Evolutionary conservation across 2,888 invertebrate species (phyloP).

Genomic region (Eristalis tenax): DNA sequence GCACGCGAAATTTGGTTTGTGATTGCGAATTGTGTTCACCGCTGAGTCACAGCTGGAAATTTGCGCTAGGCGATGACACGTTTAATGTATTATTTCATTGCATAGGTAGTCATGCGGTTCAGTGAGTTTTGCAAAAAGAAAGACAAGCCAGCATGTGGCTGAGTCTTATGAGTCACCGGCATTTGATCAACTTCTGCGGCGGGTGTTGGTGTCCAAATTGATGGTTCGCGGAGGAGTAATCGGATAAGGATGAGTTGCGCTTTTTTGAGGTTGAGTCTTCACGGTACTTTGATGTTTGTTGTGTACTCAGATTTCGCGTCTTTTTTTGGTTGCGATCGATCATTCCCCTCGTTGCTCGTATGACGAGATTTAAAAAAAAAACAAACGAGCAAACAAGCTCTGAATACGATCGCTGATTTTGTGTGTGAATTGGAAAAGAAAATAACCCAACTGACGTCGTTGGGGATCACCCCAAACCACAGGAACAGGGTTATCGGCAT

Average conservation of each 20-base stretch:
- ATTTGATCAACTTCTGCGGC: background rate
- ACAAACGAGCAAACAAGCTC: background rate
- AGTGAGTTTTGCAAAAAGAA: background rate
- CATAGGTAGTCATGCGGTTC: background rate
- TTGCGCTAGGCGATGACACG: slow-evolving; percentile 3
- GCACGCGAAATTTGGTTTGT: background rate
- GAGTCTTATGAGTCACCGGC: background rate
- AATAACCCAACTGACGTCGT: slow-evolving; percentile 9
- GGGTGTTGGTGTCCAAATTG: background rate
- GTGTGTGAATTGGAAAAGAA: background rate
- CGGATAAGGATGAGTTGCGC: too few species aligned
- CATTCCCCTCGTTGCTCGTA: background rate
- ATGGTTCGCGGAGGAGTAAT: background rate
- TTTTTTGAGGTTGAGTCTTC: background rate
- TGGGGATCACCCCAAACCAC: slow-evolving; percentile 1
- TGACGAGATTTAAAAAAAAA: too few species aligned
- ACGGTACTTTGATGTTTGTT: background rate
- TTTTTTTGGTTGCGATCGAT: background rate
- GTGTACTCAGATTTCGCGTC: background rate
- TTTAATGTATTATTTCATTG: slow-evolving; percentile 3
- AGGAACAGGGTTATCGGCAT: slow-evolving; percentile 9
- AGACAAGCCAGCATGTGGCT: background rate
- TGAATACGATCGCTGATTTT: too few species aligned
- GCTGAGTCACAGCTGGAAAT: slow-evolving; percentile 7
- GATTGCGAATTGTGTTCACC: background rate